Evolutionary conservation across 2,888 invertebrate species (phyloP), one percentile per base, ranked within the genome.

Genomic region (Rosalia funebris): DNA sequence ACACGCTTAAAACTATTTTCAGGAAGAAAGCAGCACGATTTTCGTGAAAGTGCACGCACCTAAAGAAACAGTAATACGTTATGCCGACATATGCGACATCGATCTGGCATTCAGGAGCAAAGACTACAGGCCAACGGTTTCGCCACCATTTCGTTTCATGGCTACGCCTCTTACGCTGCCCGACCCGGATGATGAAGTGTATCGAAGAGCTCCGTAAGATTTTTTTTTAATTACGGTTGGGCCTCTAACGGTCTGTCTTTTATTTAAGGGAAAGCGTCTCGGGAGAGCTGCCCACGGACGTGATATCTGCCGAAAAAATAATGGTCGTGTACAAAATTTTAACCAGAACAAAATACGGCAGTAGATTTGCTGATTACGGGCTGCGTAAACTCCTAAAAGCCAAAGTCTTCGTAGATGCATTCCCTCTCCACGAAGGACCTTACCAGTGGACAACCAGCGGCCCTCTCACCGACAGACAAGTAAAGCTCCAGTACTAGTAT

Each of bases 391-490:
- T 81, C 19, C 34, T 78, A 1, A 45, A 63, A 1, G 60, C 62
- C 11, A 66, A 72, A 36, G 66, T 76, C 5, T 68, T 81, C 16
- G 37, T 68, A 17, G 73, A 73, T 53, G 78, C 75, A 4, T 79
- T 71, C 69, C 78, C 80, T 2, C 63, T 81, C 16, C 81, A 81
- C 59, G 79, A 80, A 54, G 79, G 79, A 2, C 63, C 69, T 2
- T 75, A 71, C 59, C 53, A 71, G 52, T 74, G 77, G 71, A 66
- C 74, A 0, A 56, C 71, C 3, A 66, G 70, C 7, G 75, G 72
- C 3, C 69, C 66, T 34, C 65, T 81, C 1, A 79, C 74, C 31
- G 78, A 79, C 31, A 71, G 81, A 53, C 81, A 81, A 69, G 80
- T 79, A 65, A 57, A 36, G 25, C 4, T 25, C n/a, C n/a, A n/a